Percentiles rank a stretch among this genome's conserved stretches.
phyloP scores from a whole-genome alignment of 2,797 vertebrate species.

The Syngnathus rostellatus region DNA sequence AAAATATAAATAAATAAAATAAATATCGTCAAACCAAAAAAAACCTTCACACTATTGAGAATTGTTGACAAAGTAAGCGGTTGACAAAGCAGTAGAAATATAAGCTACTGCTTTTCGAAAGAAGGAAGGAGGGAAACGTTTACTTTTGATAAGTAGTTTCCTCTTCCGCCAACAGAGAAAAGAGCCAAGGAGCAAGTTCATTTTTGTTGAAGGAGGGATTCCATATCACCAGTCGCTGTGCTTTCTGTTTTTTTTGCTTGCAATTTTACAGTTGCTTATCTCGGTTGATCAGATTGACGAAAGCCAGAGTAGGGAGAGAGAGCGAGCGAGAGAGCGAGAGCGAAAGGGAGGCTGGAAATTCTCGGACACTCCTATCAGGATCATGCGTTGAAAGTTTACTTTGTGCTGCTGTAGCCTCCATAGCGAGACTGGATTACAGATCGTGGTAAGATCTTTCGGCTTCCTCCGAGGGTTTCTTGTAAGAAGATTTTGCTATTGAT shows the following conservation, averaged over 20 bases:
- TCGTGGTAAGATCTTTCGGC: slow-evolving; percentile 38
- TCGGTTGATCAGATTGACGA: slow-evolving; percentile 1
- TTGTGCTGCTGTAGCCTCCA: slow-evolving; percentile 17
- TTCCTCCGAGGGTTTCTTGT: background rate
- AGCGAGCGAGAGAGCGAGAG: background rate
- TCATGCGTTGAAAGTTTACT: slow-evolving; percentile 40
- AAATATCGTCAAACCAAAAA: no score
- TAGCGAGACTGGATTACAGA: slow-evolving; percentile 12
- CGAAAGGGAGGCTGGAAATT: slow-evolving; percentile 11
- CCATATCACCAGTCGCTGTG: background rate
- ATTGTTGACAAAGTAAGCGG: background rate
- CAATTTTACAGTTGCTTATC: background rate
- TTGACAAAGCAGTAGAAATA: background rate
- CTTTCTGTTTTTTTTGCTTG: background rate
- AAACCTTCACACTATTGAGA: background rate
- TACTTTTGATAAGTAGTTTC: slow-evolving; percentile 33
- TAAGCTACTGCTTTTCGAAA: slow-evolving; percentile 7
- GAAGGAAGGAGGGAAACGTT: slow-evolving; percentile 44
- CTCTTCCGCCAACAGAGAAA: slow-evolving; percentile 13
- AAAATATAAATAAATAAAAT: background rate
- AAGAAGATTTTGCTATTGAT: background rate
- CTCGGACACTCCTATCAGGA: slow-evolving; percentile 24
- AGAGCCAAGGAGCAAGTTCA: slow-evolving; percentile 8
- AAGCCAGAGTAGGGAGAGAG: background rate
- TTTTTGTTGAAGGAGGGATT: slow-evolving; percentile 1